Evolutionary conservation across 2,797 vertebrate genomes (phyloP).

Genomic region (Neosalanx taihuensis): DNA sequence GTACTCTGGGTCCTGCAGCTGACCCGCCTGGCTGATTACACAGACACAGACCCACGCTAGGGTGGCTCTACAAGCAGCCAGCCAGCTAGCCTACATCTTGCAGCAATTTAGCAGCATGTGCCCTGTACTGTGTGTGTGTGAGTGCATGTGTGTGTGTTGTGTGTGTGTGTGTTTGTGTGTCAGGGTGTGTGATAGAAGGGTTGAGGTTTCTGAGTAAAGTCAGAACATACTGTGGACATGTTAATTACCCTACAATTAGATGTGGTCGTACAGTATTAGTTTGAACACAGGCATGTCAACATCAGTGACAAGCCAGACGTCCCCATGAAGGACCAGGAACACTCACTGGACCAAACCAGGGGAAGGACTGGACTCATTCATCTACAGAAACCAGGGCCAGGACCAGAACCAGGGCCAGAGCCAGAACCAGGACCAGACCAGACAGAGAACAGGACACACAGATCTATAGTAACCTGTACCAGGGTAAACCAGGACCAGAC

Average conservation of each 20-base stretch:
- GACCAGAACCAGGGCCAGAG: no score
- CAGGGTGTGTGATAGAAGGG: not conserved
- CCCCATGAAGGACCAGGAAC: not conserved
- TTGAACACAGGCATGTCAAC: constrained; percentile 46
- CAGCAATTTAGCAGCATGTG: constrained; percentile 12
- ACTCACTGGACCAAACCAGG: constrained; percentile 2
- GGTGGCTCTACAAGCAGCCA: not conserved
- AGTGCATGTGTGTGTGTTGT: not conserved
- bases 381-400: no score
- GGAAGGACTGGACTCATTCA: no score
- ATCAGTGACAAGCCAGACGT: constrained; percentile 42
- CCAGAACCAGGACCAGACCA: no score
- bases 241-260: constrained; percentile 54
- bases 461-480: no score
- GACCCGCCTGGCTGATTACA: constrained; percentile 1
- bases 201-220: constrained; percentile 45
- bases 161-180: not conserved
- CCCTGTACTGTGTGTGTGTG: constrained; percentile 2
- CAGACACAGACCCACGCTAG: constrained; percentile 16
- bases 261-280: constrained; percentile 40
- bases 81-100: constrained; percentile 7
- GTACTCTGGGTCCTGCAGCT: constrained; percentile 14
- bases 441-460: no score
- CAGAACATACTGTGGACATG: constrained; percentile 56
- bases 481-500: not conserved